Conservation (phyloP, 2,113 vertebrate species). For the Centropus bengalensis region DNA sequence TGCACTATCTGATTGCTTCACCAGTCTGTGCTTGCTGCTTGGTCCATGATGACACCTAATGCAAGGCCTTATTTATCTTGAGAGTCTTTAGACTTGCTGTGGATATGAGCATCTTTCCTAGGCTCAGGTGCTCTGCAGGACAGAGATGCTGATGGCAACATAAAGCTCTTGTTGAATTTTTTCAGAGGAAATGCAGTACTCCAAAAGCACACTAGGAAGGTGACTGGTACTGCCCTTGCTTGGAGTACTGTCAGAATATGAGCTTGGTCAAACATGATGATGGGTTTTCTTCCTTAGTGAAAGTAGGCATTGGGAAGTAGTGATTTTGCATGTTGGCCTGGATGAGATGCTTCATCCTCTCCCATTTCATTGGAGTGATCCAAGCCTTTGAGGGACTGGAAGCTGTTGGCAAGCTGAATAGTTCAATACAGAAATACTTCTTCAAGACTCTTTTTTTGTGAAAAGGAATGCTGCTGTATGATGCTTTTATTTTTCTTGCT, state of each 20-base stretch:
- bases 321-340: background rate
- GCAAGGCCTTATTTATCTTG: background rate
- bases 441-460: background rate
- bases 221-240: background rate
- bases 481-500: background rate
- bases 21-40: background rate
- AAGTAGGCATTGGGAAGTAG: background rate
- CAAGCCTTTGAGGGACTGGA: background rate
- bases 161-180: background rate
- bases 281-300: background rate
- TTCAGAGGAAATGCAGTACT: background rate
- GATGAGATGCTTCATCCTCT: background rate
- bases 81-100: background rate
- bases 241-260: background rate
- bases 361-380: background rate
- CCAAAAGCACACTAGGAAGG: background rate
- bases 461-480: background rate
- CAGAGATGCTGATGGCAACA: background rate
- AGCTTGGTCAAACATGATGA: background rate
- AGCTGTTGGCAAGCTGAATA: background rate
- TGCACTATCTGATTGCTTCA: background rate
- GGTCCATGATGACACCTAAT: background rate
- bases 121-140: fast-evolving
- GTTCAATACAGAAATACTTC: background rate
- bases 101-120: background rate